Evolutionary conservation across 2,113 vertebrate species (phyloP).

Genomic region (Saimiri boliviensis): DNA sequence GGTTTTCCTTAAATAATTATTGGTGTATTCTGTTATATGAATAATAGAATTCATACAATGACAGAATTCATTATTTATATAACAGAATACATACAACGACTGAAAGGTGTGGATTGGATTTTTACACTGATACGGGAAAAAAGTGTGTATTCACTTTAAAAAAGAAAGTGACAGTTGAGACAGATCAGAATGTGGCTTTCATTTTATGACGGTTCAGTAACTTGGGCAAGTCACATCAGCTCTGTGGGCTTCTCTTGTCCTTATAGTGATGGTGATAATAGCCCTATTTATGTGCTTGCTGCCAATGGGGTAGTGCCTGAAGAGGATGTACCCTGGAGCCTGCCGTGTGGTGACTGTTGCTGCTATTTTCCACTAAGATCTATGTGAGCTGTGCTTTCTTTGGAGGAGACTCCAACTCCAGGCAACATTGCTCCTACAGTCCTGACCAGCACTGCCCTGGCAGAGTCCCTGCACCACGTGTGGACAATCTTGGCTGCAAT

Average conservation of each 20-base stretch:
- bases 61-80: too few relatives aligned
- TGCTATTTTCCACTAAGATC: background rate
- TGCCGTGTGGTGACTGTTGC: too few relatives aligned
- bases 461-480: too few relatives aligned
- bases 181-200: background rate
- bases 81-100: background rate
- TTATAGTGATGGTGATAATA: background rate
- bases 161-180: background rate
- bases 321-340: too few relatives aligned
- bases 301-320: too few relatives aligned
- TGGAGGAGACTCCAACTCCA: too few relatives aligned
- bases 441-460: background rate
- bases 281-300: background rate
- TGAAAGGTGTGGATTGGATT: background rate
- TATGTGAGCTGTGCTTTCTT: background rate
- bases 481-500: background rate
- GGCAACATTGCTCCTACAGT: background rate
- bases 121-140: background rate
- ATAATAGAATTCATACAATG: background rate
- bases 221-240: background rate
- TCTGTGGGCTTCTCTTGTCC: background rate
- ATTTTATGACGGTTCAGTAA: background rate
- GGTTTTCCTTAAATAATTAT: background rate
- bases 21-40: too few relatives aligned
- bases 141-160: background rate